phyloP scores from a whole-genome alignment of 2,797 vertebrate genomes.

The Antennarius maculatus region DNA sequence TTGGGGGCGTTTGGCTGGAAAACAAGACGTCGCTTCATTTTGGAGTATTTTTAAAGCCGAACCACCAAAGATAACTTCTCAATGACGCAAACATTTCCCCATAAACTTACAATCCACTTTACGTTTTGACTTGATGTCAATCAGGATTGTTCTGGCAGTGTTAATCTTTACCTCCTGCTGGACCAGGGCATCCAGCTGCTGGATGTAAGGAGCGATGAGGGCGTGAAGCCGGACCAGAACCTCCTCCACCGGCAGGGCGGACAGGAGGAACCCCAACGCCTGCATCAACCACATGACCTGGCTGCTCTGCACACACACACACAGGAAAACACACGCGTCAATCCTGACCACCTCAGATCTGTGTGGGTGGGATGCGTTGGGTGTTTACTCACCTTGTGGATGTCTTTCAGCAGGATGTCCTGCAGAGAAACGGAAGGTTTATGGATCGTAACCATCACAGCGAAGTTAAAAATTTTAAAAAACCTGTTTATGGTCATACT shows the following conservation, averaged over 20 bases:
- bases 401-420: slow-evolving; percentile 93
- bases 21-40: slow-evolving; percentile 10
- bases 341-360: background rate
- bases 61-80: too few species aligned
- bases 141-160: too few species aligned
- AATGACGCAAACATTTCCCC: too few species aligned
- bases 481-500: slow-evolving; percentile 33
- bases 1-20: slow-evolving; percentile 88
- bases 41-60: background rate
- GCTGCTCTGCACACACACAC: slow-evolving; percentile 86
- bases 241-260: slow-evolving; percentile 90
- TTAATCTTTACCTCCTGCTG: slow-evolving; percentile 83
- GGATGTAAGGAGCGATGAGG: slow-evolving; percentile 93
- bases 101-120: too few species aligned
- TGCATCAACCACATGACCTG: slow-evolving; percentile 99
- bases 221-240: slow-evolving; percentile 91
- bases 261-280: slow-evolving; percentile 95
- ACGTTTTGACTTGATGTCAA: too few species aligned
- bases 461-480: background rate
- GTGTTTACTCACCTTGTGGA: slow-evolving; percentile 91
- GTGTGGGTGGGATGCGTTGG: background rate
- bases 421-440: slow-evolving; percentile 56
- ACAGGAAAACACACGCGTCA: slow-evolving; percentile 22
- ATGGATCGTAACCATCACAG: background rate
- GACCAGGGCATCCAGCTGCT: slow-evolving; percentile 91